Evolutionary conservation across 1,140 invertebrate species (phyloP), one percentile per base, ranked within the genome.

Genomic region (Drosophila navojoa): DNA sequence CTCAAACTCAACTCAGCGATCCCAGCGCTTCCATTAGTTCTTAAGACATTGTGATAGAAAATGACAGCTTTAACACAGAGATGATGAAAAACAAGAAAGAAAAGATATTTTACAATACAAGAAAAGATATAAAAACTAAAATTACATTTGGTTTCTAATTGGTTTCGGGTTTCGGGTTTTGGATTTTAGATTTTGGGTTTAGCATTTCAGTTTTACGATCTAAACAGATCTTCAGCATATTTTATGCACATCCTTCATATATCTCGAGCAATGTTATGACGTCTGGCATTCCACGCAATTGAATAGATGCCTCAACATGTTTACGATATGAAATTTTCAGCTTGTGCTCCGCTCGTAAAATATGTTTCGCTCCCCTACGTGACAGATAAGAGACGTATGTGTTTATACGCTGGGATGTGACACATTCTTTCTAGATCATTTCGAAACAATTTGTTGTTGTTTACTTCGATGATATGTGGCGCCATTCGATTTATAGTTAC

Each of bases 41-140:
- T 71, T 89, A 87, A 87, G 84, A 71, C 77, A 84, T 84, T 89
- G 84, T 87, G 84, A 87, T 87, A 87, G 64, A 82, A 79, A 72
- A 79, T 63, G 53, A 86, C 38, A 86, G 82, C 82, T 86, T 86
- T 86, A 85, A 64, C 60, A 74, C 79, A 60, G 53, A 76, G 27
- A 29, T 5, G 27, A 52, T 68, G 38, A 86, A 72, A 55, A 69
- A 67, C 40, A 76, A 78, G 70, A 50, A 7, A 32, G 5, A 76
- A 63, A 71, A 60, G 80, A 68, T 55, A 57, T 52, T 67, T 49
- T 69, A 76, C 60, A 81, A 77, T 68, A 81, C 68, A 85, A 66
- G 60, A 62, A 42, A 54, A 66, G 22, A 76, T 40, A 64, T 59
- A 49, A 69, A 74, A 89, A 79, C 66, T 62, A 15, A 45, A 81